Base-by-base conservation (phyloP, 2,113 vertebrate species). In the Neogobius melanostomus region DNA sequence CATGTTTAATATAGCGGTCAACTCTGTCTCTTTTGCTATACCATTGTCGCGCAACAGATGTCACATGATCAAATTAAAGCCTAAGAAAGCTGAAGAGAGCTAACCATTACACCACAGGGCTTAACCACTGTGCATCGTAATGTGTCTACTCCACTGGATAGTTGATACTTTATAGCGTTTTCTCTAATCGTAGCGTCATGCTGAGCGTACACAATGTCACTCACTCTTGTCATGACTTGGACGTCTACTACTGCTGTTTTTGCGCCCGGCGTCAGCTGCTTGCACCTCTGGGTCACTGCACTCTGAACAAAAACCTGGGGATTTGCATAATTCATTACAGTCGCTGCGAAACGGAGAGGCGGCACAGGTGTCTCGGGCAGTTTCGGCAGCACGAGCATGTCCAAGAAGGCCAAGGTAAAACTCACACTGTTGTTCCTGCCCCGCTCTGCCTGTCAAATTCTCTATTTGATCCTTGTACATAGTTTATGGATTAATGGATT, bases 241-340 rank as follows among this genome's bases (percentile, higher is more conserved):
- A 66, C 66, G 71, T 49, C 64, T 53, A 75, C 79, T 56, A 70
- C 67, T 21, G 52, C 48, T 45, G 54, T 80, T 84, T 84, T 68
- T 5, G 71, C 81, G 79, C 77, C 80, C 75, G 78, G 57, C 74
- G 53, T 87, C 85, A 81, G 84, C 86, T 83, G 86, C 82, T 79
- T 69, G 64, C 83, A 86, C 83, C 78, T 74, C 64, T 85, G 83
- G 87, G 88, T 89, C 87, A 89, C 69, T 70, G 81, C 75, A 79
- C 80, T 86, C 82, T 83, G 83, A 87, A 87, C 84, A 87, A 83
- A 85, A 89, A 82, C 64, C 81, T 77, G 75, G 72, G 88, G 83
- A 83, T 90, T 89, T 92, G 87, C 89, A 92, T 91, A 87, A 91
- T 92, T 92, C 82, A 92, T 90, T 81, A 78, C 78, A 72, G 83